Conservation (phyloP, 2,797 vertebrate genomes). For the Prionace glauca region DNA sequence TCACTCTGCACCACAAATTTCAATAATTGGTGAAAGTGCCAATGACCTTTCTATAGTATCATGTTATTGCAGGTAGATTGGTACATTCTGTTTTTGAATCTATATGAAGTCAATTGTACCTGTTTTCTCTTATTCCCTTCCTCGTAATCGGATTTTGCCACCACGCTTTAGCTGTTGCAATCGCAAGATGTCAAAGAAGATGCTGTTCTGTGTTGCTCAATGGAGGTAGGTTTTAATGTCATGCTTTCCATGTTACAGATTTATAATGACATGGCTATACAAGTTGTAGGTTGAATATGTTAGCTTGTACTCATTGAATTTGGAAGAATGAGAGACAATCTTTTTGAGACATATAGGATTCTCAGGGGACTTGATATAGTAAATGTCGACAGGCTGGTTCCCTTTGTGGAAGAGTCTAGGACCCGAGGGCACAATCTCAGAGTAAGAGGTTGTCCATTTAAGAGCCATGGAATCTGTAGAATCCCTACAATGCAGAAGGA, state of each 20-base stretch:
- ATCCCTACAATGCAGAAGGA: no score
- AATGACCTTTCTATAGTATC: not conserved
- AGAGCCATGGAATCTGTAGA: no score
- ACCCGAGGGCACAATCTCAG: no score
- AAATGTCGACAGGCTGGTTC: no score
- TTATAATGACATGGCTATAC: not conserved
- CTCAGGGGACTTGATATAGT: no score
- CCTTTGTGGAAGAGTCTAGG: no score
- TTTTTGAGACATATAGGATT: not conserved
- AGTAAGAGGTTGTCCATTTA: no score
- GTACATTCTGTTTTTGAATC: not conserved
- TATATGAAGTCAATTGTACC: not conserved
- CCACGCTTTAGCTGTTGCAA: conserved; percentile 71
- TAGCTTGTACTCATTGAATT: no score
- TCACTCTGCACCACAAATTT: not conserved
- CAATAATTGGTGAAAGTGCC: not conserved
- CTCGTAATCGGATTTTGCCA: not conserved
- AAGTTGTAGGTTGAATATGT: not conserved
- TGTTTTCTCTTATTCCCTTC: not conserved
- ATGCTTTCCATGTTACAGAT: not conserved
- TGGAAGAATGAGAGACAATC: not conserved
- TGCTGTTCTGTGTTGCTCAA: conserved; percentile 90
- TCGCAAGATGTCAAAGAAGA: conserved; percentile 92
- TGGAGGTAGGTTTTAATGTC: conserved; percentile 73
- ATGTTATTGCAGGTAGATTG: not conserved